Percentiles rank a stretch among this genome's conserved stretches.
phyloP scores from a whole-genome alignment of 2,797 vertebrate genomes.

The Aeoliscus strigatus region DNA sequence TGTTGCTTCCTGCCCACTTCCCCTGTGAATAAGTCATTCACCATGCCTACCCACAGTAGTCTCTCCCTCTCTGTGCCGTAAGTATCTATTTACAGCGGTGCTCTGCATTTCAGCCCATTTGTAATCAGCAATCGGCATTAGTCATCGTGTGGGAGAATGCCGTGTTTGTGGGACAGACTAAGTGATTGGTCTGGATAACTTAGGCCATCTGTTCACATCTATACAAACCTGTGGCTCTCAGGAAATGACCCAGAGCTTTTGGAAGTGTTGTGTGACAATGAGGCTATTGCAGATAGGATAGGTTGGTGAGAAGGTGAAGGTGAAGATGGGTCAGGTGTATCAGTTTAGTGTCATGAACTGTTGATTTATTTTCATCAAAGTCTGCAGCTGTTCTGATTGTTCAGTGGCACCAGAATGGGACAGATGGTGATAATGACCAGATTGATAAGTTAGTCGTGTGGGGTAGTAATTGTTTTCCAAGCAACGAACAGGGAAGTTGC shows the following conservation, averaged over 20 bases:
- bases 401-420: too few relatives aligned
- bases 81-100: slow-evolving; percentile 53
- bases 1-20: slow-evolving; percentile 67
- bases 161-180: slow-evolving; percentile 27
- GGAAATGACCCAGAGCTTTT: slow-evolving; percentile 23
- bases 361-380: too few relatives aligned
- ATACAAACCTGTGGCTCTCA: slow-evolving; percentile 11
- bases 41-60: slow-evolving; percentile 59
- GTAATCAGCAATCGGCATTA: slow-evolving; percentile 52
- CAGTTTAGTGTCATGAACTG: too few relatives aligned
- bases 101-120: slow-evolving; percentile 46
- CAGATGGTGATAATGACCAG: too few relatives aligned
- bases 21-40: slow-evolving; percentile 72
- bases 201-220: slow-evolving; percentile 45
- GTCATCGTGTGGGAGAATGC: slow-evolving; percentile 50
- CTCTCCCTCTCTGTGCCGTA: slow-evolving; percentile 26
- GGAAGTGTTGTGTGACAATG: too few relatives aligned
- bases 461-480: too few relatives aligned
- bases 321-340: too few relatives aligned
- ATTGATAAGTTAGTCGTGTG: too few relatives aligned
- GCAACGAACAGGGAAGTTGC: too few relatives aligned
- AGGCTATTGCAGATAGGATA: too few relatives aligned
- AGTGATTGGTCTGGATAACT: slow-evolving; percentile 24
- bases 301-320: too few relatives aligned
- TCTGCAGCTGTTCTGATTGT: too few relatives aligned